These are phyloP conservation scores for Myopa testacea DNA, from an alignment of 2,888 invertebrate species.

Conservation along the genomic window DNA sequence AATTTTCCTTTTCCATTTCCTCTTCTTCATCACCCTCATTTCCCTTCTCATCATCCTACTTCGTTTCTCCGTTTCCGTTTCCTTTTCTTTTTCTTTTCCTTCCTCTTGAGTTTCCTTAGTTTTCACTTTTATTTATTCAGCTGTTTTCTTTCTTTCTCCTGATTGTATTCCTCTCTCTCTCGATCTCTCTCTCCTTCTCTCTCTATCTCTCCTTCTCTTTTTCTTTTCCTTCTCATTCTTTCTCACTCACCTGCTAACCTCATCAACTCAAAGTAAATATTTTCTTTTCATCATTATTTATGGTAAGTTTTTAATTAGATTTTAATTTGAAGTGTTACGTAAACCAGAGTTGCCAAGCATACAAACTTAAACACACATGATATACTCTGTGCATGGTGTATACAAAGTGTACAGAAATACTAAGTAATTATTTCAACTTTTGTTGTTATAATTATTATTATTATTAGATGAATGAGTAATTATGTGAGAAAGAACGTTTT, in stretches of 20 bases:
- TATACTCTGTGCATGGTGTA: neutral
- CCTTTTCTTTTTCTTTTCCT: too few relatives aligned
- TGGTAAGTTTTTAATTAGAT: conserved; percentile 51
- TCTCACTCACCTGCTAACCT: neutral
- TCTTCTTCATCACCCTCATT: too few relatives aligned
- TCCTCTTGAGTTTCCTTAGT: neutral
- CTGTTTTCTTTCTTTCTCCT: neutral
- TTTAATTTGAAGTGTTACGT: conserved; percentile 50
- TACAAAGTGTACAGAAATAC: too few relatives aligned
- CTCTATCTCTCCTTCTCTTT: neutral
- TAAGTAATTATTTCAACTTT: neutral
- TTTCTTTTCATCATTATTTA: conserved; percentile 48
- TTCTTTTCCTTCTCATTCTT: neutral
- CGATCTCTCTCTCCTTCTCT: neutral
- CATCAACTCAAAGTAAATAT: conserved; percentile 50
- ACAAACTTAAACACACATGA: conserved; percentile 10
- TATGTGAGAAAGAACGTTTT: neutral
- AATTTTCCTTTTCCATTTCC: too few relatives aligned
- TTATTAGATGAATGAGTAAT: conserved; percentile 2
- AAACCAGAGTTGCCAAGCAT: conserved; percentile 37
- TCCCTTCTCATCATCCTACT: too few relatives aligned
- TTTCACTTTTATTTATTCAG: neutral
- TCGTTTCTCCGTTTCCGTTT: too few relatives aligned
- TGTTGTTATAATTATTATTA: neutral
- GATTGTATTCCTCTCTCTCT: neutral